Conservation (phyloP, 2,797 vertebrate genomes). For the Notamacropus eugenii region DNA sequence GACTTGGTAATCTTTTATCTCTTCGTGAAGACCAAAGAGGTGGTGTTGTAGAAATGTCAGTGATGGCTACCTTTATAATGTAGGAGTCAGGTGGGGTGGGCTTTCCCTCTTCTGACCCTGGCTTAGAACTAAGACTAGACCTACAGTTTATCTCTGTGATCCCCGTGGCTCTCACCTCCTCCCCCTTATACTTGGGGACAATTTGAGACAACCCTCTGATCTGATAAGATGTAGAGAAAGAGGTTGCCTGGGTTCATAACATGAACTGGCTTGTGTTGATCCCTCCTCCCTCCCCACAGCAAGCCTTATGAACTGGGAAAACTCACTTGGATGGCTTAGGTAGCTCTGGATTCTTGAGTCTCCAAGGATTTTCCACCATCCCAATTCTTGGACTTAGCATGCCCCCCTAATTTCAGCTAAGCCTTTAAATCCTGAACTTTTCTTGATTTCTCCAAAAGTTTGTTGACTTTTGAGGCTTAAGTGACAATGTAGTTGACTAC, state of each 20-base stretch:
- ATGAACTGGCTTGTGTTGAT: conserved; percentile 4
- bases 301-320: neutral
- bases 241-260: neutral
- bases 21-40: neutral
- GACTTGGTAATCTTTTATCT: neutral
- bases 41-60: neutral
- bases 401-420: neutral
- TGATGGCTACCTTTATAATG: neutral
- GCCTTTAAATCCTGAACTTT: neutral
- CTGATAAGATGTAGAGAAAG: neutral
- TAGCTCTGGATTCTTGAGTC: neutral
- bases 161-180: neutral
- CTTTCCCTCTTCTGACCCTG: neutral
- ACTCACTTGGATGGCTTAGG: neutral
- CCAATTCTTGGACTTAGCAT: neutral
- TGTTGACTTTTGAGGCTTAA: neutral
- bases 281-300: neutral
- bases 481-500: neutral
- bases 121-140: neutral
- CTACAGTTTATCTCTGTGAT: neutral
- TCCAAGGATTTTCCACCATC: neutral
- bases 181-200: neutral
- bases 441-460: neutral
- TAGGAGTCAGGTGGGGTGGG: neutral
- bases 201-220: neutral